phyloP scores from a whole-genome alignment of 2,888 invertebrate species.

The Pollenia angustigena region DNA sequence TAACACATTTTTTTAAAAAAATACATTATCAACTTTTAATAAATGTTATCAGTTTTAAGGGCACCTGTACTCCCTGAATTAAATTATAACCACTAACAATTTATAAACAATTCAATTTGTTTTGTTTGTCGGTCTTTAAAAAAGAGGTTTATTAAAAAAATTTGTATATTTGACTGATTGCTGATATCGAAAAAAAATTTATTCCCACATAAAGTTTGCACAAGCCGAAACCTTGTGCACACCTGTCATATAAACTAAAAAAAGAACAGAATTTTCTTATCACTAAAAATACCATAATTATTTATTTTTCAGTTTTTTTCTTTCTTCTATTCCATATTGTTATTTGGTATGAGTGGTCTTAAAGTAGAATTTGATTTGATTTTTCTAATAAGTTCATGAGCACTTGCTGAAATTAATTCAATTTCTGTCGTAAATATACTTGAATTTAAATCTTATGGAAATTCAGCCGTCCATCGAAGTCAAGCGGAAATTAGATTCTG shows the following conservation, averaged over 20 bases:
- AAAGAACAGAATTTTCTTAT: conserved; percentile 1
- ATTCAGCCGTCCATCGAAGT: conserved; percentile 2
- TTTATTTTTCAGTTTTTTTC: background rate
- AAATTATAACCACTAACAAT: background rate
- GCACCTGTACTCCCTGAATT: background rate
- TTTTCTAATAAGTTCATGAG: conserved; percentile 48
- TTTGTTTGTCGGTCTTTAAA: background rate
- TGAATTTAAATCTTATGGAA: conserved; percentile 22
- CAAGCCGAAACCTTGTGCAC: conserved; percentile 27
- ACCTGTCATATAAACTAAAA: conserved; percentile 36
- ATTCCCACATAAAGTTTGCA: background rate
- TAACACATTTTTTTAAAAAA: background rate
- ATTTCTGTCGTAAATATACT: background rate
- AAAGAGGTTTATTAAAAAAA: background rate
- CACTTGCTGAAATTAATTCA: conserved; percentile 14
- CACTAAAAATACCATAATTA: conserved; percentile 3
- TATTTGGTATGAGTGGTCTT: conserved; percentile 7
- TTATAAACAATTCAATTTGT: background rate
- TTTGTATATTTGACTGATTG: background rate
- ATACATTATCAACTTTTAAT: background rate
- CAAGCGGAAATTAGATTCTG: conserved; percentile 23
- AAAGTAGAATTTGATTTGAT: conserved; percentile 16
- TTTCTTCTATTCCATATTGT: background rate
- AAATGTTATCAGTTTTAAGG: background rate
- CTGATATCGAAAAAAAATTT: background rate